Conservation (phyloP, 2,113 vertebrate species). For the Stercorarius parasiticus region DNA sequence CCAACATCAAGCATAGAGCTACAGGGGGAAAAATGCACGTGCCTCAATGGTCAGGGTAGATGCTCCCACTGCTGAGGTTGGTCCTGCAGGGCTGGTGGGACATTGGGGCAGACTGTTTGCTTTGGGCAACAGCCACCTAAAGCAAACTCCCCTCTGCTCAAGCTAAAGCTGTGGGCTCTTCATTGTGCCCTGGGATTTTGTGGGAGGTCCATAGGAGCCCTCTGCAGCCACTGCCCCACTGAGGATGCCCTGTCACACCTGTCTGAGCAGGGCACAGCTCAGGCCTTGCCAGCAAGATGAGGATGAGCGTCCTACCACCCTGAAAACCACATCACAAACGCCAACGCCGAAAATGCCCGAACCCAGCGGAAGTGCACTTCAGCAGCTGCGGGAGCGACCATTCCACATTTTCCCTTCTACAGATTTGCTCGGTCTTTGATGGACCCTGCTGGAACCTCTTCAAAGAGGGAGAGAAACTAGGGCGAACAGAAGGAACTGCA, state of each 20-base stretch:
- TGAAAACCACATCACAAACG: conserved; percentile 18
- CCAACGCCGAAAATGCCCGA: background rate
- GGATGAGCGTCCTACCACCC: background rate
- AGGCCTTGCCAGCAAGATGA: background rate
- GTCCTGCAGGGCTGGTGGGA: background rate
- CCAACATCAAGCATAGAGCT: background rate
- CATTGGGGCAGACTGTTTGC: background rate
- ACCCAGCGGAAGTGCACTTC: background rate
- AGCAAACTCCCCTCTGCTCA: background rate
- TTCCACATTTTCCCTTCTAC: background rate
- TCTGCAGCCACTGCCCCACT: background rate
- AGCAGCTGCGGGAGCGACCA: conserved; percentile 17
- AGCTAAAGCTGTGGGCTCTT: background rate
- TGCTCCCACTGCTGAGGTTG: background rate
- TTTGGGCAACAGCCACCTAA: background rate
- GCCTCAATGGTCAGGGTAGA: background rate
- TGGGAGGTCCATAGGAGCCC: background rate
- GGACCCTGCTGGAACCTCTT: conserved; percentile 55
- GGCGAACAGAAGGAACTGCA: conserved; percentile 47
- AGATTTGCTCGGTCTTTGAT: conserved; percentile 28
- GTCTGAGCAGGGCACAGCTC: background rate
- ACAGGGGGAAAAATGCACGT: fast-evolving
- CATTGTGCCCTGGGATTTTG: fast-evolving
- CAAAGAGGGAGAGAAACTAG: conserved; percentile 37
- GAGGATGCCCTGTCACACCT: background rate